phyloP scores from a whole-genome alignment of 1,140 invertebrate species.

The Linepithema humile region DNA sequence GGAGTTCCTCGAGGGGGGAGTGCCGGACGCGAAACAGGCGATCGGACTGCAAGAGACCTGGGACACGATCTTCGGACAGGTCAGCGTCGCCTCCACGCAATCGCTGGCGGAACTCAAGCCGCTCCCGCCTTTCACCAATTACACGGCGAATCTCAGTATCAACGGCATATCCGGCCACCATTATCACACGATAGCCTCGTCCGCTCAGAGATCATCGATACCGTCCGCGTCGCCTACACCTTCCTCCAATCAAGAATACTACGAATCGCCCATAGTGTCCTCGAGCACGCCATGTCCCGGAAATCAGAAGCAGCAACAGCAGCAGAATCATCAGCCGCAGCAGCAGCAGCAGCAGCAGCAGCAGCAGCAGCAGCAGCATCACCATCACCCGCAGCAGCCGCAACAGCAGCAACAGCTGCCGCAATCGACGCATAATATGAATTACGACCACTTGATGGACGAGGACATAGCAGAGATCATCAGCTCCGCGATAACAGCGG shows the following conservation, averaged over 20 bases:
- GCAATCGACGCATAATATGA: slow-evolving; percentile 86
- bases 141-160: slow-evolving; percentile 88
- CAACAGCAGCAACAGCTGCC: slow-evolving; percentile 82
- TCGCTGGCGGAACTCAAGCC: slow-evolving; percentile 93
- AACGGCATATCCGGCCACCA: slow-evolving; percentile 94
- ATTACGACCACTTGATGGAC: slow-evolving; percentile 89
- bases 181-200: slow-evolving; percentile 91
- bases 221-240: slow-evolving; percentile 81
- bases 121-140: slow-evolving; percentile 93
- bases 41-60: slow-evolving; percentile 82
- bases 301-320: slow-evolving; percentile 75
- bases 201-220: slow-evolving; percentile 78
- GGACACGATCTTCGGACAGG: slow-evolving; percentile 82
- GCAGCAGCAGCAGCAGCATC: slow-evolving; percentile 83
- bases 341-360: slow-evolving; percentile 76
- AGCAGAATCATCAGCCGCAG: slow-evolving; percentile 65
- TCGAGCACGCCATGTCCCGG: slow-evolving; percentile 82
- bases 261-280: slow-evolving; percentile 80
- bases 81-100: slow-evolving; percentile 78
- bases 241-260: slow-evolving; percentile 81
- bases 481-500: slow-evolving; percentile 94
- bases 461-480: slow-evolving; percentile 95
- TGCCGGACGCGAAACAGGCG: slow-evolving; percentile 80
- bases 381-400: slow-evolving; percentile 78
- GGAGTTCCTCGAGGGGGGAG: slow-evolving; percentile 80